Percentiles rank a stretch among this genome's conserved stretches.
phyloP scores from a whole-genome alignment of 2,888 invertebrate genomes.

The Piscicola geometra region DNA sequence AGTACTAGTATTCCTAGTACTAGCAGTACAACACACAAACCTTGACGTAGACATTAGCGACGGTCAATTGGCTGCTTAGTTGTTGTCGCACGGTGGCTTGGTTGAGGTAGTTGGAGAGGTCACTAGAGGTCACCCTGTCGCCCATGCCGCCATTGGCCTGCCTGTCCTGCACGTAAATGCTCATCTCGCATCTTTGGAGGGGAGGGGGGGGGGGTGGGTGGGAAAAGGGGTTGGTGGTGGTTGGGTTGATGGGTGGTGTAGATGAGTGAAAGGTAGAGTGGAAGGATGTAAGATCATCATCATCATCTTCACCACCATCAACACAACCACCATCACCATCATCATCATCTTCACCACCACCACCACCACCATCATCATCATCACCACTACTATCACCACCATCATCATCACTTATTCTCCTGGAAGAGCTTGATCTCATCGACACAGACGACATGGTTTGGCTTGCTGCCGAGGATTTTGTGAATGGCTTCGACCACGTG shows the following conservation, averaged over 20 bases:
- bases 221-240: too few species aligned
- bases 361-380: too few species aligned
- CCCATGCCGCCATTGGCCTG: constrained; percentile 59
- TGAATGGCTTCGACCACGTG: constrained; percentile 49
- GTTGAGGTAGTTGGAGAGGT: constrained; percentile 58
- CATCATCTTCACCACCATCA: too few species aligned
- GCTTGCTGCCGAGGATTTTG: constrained; percentile 70
- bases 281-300: too few species aligned
- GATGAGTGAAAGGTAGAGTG: too few species aligned
- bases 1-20: too few species aligned
- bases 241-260: too few species aligned
- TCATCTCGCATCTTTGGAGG: constrained; percentile 64
- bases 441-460: constrained; percentile 62
- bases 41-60: constrained; percentile 69
- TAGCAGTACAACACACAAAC: constrained; percentile 21
- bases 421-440: constrained; percentile 40
- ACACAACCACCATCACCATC: too few species aligned
- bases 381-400: too few species aligned
- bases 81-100: constrained; percentile 68
- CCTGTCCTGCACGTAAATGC: constrained; percentile 71
- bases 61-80: constrained; percentile 66
- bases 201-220: neutral
- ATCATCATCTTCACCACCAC: too few species aligned
- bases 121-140: constrained; percentile 54
- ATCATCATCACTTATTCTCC: constrained; percentile 41